Conservation (phyloP, 2,888 invertebrate genomes). For the Coecobrya sp. region DNA sequence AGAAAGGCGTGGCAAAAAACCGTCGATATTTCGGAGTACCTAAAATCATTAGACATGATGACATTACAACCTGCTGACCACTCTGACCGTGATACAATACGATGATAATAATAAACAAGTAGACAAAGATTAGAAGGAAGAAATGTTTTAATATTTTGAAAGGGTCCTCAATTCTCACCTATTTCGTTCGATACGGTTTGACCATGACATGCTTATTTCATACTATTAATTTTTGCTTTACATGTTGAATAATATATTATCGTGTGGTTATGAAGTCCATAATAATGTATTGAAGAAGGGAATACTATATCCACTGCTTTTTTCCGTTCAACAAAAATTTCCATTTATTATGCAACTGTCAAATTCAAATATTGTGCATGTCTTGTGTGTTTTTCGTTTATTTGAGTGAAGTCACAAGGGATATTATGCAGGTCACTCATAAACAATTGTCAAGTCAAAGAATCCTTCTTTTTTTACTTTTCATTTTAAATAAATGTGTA, state of each 20-base stretch:
- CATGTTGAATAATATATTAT: slow-evolving; percentile 11
- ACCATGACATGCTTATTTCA: slow-evolving; percentile 50
- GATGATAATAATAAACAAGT: background rate
- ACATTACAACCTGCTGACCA: slow-evolving; percentile 15
- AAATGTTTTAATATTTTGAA: slow-evolving; percentile 23
- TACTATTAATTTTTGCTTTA: background rate
- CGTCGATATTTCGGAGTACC: background rate
- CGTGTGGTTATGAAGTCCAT: background rate
- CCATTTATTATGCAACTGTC: slow-evolving; percentile 10
- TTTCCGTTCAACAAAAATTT: background rate
- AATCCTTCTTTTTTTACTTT: background rate
- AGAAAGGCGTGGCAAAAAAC: slow-evolving; percentile 41
- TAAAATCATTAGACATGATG: background rate
- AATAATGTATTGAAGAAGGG: background rate
- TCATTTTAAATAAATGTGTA: slow-evolving; percentile 39
- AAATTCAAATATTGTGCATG: slow-evolving; percentile 20
- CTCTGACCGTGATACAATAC: slow-evolving; percentile 2
- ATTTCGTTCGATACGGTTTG: slow-evolving; percentile 23
- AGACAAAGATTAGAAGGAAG: background rate
- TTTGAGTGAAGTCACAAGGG: background rate
- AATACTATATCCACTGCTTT: background rate
- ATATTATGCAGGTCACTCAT: slow-evolving; percentile 21
- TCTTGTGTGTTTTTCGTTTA: background rate
- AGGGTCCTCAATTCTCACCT: slow-evolving; percentile 18
- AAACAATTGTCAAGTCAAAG: slow-evolving; percentile 34